phyloP scores from a whole-genome alignment of 2,113 vertebrate species.

The Protobothrops flavoviridis region DNA sequence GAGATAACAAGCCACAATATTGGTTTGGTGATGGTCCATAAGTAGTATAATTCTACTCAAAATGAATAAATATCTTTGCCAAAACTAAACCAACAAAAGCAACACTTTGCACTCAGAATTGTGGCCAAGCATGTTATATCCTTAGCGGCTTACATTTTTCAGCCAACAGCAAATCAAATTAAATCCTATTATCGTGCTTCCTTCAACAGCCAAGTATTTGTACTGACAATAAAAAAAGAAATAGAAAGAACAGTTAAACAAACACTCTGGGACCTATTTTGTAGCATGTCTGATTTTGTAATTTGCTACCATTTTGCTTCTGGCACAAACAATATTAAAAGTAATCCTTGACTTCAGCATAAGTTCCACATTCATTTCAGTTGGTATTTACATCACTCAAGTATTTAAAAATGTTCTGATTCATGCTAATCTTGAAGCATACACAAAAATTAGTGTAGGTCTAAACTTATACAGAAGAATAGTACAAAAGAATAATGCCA shows the following conservation, averaged over 20 bases:
- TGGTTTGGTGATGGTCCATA: not conserved
- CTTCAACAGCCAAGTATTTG: not conserved
- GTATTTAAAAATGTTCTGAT: not conserved
- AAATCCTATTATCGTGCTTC: not conserved
- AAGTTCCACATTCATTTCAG: not conserved
- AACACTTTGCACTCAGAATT: not conserved
- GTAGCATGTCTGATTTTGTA: not conserved
- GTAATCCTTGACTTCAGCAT: not conserved
- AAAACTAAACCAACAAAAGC: not conserved
- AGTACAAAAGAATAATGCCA: not conserved
- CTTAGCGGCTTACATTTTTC: not conserved
- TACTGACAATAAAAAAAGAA: not conserved
- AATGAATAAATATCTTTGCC: not conserved
- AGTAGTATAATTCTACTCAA: not conserved
- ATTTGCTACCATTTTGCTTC: not conserved
- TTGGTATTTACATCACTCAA: not conserved
- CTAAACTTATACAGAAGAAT: not conserved
- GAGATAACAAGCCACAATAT: not conserved
- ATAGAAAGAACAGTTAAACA: not conserved
- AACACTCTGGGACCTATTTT: constrained; percentile 3
- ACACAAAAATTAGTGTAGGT: not conserved
- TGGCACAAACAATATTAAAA: not conserved
- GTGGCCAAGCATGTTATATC: not conserved
- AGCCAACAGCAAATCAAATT: constrained; percentile 12
- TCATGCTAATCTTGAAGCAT: not conserved